Evolutionary conservation across 2,888 invertebrate species (phyloP), one percentile per base, ranked within the genome.

Genomic region (Argyresthia goedartella): DNA sequence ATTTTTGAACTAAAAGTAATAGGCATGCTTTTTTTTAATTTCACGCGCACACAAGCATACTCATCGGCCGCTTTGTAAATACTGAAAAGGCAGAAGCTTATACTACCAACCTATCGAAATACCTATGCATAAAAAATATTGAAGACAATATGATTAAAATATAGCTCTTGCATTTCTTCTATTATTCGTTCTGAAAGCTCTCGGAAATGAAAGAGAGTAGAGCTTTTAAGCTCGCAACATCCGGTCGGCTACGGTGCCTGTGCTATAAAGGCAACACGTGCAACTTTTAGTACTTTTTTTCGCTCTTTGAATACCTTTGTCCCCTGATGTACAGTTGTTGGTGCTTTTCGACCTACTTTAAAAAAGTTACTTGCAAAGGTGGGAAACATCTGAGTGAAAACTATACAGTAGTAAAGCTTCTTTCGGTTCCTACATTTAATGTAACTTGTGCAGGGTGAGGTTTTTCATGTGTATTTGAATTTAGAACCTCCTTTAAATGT

Each of bases 251-350:
- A 25, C 50, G 54, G 54, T 60, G 57, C 62, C 61, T 61, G 63
- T 64, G 66, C 63, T 66, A 64, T 68, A 70, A 71, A 70, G 69
- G 69, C 66, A 66, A 69, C 68, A 71, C 67, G 65, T 71, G 65
- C 61, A 61, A 63, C 62, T 69, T 67, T 71, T 67, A 65, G 64
- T 25, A 25, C 25, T 64, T 69, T 68, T 69, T 69, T 69, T 57
- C 60, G 14, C 36, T 63, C 59, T 60, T 51, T 49, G 45, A 55
- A 51, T 55, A 57, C n/a, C 39, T 9, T 11, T 9, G 9, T 11
- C 10, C 10, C n/a, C n/a, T 39, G 9, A n/a, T 39, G 10, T n/a
- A n/a, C 39, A n/a, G n/a, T 9, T n/a, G n/a, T 39, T n/a, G 39
- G 39, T 39, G 9, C 8, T 39, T 39, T 39, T 39, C n/a, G 39